A percentile compares a stretch with the other conserved stretches of the same genome.
phyloP scores from a whole-genome alignment of 2,113 vertebrate species.

The Spea multiplicata region DNA sequence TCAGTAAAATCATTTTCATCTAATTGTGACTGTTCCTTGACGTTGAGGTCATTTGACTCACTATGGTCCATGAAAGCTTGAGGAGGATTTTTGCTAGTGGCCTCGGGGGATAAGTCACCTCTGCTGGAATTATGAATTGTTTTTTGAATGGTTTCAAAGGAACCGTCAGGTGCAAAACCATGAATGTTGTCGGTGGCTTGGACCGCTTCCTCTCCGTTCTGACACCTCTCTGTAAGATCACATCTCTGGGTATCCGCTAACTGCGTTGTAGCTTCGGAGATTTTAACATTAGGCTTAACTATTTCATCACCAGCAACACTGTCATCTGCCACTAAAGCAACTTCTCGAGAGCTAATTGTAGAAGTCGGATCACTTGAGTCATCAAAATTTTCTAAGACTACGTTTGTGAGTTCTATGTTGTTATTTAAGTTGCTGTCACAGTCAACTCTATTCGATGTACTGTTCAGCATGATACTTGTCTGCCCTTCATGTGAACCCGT shows the following conservation, averaged over 20 bases:
- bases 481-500: conserved; percentile 54
- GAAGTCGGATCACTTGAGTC: conserved; percentile 45
- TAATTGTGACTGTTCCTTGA: conserved; percentile 62
- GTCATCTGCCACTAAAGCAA: conserved; percentile 25
- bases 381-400: conserved; percentile 52
- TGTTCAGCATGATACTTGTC: conserved; percentile 58
- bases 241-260: conserved; percentile 7
- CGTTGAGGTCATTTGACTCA: conserved; percentile 43
- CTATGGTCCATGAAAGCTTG: conserved; percentile 43
- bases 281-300: conserved; percentile 37
- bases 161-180: conserved; percentile 48
- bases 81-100: conserved; percentile 64
- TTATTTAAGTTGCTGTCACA: conserved; percentile 41
- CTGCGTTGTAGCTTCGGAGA: conserved; percentile 6
- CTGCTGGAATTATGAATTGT: conserved; percentile 48
- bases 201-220: conserved; percentile 48
- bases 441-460: conserved; percentile 63
- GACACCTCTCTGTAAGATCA: not conserved
- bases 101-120: conserved; percentile 65
- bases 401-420: conserved; percentile 51
- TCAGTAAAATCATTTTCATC: conserved; percentile 54
- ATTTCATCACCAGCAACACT: conserved; percentile 45
- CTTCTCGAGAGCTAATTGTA: conserved; percentile 58
- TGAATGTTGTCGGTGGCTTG: conserved; percentile 48
- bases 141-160: conserved; percentile 53